Evolutionary conservation across 1,140 invertebrate genomes (phyloP).

Genomic region (Hyles euphorbiae): DNA sequence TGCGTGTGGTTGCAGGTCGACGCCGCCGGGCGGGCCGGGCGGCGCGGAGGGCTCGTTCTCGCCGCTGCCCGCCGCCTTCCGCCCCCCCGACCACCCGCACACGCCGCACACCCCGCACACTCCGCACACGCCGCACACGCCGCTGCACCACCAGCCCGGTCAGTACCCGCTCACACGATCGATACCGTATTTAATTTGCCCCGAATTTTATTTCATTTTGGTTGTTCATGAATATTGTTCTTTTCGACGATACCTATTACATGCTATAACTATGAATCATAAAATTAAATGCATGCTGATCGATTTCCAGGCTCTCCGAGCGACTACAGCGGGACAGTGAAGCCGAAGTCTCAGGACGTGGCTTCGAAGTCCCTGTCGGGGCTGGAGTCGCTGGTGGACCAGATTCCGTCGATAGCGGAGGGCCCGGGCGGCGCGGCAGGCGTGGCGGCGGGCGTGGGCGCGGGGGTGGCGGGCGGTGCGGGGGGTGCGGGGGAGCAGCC

Average conservation of each 20-base stretch:
- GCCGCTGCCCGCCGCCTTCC: slow-evolving; percentile 42
- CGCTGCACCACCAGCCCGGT: slow-evolving; percentile 39
- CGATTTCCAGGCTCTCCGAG: slow-evolving; percentile 39
- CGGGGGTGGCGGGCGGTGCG: slow-evolving; percentile 19
- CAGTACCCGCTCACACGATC: not conserved
- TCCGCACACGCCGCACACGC: slow-evolving; percentile 17
- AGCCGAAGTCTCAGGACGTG: slow-evolving; percentile 81
- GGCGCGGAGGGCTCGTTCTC: slow-evolving; percentile 37
- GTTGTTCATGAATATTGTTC: no score
- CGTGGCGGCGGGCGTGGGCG: slow-evolving; percentile 22
- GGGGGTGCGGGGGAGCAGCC: slow-evolving; percentile 8
- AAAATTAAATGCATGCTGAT: no score
- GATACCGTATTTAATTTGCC: no score
- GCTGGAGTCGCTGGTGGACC: slow-evolving; percentile 91
- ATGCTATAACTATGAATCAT: no score
- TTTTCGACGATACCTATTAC: no score
- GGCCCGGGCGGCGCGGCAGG: slow-evolving; percentile 38
- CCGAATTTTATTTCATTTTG: no score
- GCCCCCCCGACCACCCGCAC: slow-evolving; percentile 35
- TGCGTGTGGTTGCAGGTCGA: slow-evolving; percentile 32
- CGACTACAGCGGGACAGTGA: slow-evolving; percentile 50
- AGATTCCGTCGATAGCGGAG: slow-evolving; percentile 91
- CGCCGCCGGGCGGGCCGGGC: slow-evolving; percentile 40
- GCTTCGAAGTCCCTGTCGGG: slow-evolving; percentile 92
- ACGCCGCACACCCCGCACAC: slow-evolving; percentile 23